Conservation (phyloP, 2,888 invertebrate species). For the Frankliniella intonsa region DNA sequence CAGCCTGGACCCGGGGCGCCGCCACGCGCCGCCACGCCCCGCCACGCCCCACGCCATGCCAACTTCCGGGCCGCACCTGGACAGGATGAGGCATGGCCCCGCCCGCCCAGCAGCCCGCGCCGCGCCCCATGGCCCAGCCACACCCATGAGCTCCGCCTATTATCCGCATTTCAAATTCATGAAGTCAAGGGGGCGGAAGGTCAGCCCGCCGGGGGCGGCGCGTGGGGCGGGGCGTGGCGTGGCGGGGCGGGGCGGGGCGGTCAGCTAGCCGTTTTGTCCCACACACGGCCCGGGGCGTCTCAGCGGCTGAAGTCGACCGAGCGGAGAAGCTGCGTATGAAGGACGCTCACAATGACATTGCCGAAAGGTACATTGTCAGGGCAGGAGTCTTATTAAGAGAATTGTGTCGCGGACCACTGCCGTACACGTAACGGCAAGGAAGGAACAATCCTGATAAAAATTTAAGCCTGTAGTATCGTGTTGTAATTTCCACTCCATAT, state of each 20-base stretch:
- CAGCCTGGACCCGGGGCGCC: background rate
- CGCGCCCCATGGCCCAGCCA: background rate
- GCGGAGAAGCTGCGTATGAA: too few relatives aligned
- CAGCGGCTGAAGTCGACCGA: too few relatives aligned
- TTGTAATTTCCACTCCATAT: too few relatives aligned
- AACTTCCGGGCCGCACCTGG: constrained; percentile 21
- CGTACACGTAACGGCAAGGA: too few relatives aligned
- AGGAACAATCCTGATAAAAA: too few relatives aligned
- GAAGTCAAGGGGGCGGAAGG: constrained; percentile 17
- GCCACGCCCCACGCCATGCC: background rate
- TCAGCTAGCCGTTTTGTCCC: background rate
- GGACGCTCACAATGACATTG: too few relatives aligned
- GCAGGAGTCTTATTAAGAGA: too few relatives aligned
- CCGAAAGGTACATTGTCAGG: too few relatives aligned
- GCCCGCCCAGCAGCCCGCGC: background rate
- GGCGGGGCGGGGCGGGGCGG: background rate
- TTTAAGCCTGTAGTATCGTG: too few relatives aligned
- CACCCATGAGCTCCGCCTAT: constrained; percentile 20
- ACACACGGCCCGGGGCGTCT: background rate
- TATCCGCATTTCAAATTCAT: constrained; percentile 24
- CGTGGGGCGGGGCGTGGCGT: background rate
- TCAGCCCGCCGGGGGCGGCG: background rate
- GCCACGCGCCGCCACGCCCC: background rate
- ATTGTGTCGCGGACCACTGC: too few relatives aligned
- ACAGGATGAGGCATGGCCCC: constrained; percentile 16